phyloP scores from a whole-genome alignment of 2,113 vertebrate species.

The Ammodytes dubius region DNA sequence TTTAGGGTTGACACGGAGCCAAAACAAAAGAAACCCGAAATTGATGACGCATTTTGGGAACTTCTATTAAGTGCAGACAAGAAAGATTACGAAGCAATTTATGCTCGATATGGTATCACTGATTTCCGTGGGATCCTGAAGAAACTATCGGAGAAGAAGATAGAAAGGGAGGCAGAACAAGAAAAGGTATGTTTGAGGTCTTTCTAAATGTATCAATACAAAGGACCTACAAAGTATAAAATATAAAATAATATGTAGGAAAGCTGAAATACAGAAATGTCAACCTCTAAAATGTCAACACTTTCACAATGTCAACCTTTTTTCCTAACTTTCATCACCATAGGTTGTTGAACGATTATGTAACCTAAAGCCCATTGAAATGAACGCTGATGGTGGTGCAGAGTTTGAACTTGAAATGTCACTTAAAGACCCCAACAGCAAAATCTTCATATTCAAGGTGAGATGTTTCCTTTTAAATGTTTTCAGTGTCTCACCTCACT shows the following conservation, averaged over 20 bases:
- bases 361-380: constrained; percentile 86
- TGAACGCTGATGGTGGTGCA: constrained; percentile 83
- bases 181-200: constrained; percentile 77
- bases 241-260: background rate
- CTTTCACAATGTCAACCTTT: background rate
- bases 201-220: background rate
- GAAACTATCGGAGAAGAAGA: constrained; percentile 87
- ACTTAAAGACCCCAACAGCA: constrained; percentile 85
- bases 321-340: background rate
- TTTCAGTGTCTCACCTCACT: background rate
- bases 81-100: constrained; percentile 91
- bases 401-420: constrained; percentile 90
- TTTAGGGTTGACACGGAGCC: constrained; percentile 56
- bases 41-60: constrained; percentile 88
- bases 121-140: constrained; percentile 91
- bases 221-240: background rate
- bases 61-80: constrained; percentile 88
- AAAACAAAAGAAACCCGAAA: constrained; percentile 67
- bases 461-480: constrained; percentile 37
- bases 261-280: background rate
- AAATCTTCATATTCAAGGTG: constrained; percentile 92
- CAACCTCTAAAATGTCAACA: background rate
- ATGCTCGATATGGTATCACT: constrained; percentile 87
- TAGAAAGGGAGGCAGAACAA: constrained; percentile 83
- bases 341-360: constrained; percentile 85